A percentile compares a stretch with the other conserved stretches of the same genome.
These are phyloP conservation scores for Origma solitaria DNA, from an alignment of 2,113 vertebrate genomes.

Conservation along the genomic window DNA sequence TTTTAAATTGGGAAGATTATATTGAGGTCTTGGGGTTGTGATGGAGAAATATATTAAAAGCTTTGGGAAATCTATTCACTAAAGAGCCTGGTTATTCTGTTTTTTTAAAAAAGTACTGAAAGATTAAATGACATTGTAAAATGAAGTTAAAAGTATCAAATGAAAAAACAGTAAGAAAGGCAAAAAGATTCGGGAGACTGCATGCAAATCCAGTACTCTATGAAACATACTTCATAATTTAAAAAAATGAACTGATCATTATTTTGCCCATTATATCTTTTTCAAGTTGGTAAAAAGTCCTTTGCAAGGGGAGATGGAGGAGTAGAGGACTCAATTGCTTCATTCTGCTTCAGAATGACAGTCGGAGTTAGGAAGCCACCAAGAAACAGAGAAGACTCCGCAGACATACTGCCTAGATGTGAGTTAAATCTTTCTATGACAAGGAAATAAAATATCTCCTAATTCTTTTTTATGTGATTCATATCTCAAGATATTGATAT, in stretches of 20 bases:
- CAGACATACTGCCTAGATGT: neutral
- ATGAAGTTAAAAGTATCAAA: neutral
- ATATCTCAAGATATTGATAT: neutral
- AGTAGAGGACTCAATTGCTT: neutral
- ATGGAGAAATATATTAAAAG: neutral
- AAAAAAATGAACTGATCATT: neutral
- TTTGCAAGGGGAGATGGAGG: neutral
- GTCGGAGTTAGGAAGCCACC: neutral
- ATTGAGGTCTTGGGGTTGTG: neutral
- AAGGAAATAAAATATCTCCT: neutral
- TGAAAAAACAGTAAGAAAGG: neutral
- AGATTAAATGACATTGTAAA: neutral
- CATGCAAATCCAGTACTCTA: neutral
- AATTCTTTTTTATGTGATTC: neutral
- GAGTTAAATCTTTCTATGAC: neutral
- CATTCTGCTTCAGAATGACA: neutral
- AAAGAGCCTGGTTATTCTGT: neutral
- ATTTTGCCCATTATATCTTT: neutral
- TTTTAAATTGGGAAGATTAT: neutral
- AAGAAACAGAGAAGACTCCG: neutral
- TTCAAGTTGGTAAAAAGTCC: neutral
- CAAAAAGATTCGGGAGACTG: neutral
- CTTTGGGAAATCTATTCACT: neutral
- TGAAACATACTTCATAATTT: neutral
- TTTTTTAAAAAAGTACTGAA: neutral